These are phyloP conservation scores for Balaeniceps rex DNA, from an alignment of 2,113 vertebrate genomes.

Conservation along the genomic window DNA sequence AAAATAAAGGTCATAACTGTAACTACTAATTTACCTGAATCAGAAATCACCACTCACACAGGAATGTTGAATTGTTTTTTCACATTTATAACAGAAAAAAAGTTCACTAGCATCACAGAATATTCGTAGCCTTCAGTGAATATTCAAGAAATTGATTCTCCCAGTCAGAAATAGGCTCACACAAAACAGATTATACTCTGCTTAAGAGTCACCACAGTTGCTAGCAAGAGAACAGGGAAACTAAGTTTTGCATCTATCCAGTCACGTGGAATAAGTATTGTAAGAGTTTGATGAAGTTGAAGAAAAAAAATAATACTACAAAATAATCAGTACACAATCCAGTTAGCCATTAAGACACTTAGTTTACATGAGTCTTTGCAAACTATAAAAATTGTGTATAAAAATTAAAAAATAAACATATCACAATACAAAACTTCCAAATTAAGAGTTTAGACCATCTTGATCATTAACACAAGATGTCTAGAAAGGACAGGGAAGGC, in stretches of 20 bases:
- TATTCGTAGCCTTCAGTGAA: not conserved
- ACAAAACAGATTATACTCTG: not conserved
- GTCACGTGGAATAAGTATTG: not conserved
- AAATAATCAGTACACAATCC: not conserved
- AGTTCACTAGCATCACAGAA: not conserved
- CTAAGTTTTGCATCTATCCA: not conserved
- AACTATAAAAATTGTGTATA: not conserved
- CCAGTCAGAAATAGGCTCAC: not conserved
- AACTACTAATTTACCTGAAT: not conserved
- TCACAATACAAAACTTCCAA: not conserved
- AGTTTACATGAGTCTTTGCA: rapidly evolving
- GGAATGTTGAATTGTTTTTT: not conserved
- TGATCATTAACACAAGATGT: not conserved
- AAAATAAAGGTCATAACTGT: not conserved
- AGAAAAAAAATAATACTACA: not conserved
- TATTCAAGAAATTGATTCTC: not conserved
- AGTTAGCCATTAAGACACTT: not conserved
- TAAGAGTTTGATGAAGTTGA: not conserved
- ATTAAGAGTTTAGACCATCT: not conserved
- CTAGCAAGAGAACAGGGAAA: not conserved
- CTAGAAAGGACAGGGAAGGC: not conserved
- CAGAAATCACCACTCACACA: not conserved
- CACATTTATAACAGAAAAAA: not conserved
- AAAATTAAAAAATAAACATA: not conserved
- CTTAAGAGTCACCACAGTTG: not conserved